Evolutionary conservation across 2,113 vertebrate genomes (phyloP).

Genomic region (Neopipo cinnamomea): DNA sequence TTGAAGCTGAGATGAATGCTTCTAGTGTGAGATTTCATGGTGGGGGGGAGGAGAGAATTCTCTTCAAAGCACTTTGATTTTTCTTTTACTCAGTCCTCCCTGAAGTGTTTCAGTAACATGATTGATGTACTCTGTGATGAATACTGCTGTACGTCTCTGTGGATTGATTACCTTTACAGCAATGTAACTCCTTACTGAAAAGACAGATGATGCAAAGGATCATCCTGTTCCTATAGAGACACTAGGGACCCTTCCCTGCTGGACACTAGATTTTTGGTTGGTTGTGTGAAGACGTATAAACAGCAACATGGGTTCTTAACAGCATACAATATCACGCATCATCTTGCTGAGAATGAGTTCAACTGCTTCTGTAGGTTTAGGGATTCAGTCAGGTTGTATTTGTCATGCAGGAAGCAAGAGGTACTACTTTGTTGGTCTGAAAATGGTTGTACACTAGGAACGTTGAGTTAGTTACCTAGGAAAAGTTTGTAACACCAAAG

Average conservation of each 20-base stretch:
- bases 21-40: slow-evolving; percentile 21
- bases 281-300: background rate
- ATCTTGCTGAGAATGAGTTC: background rate
- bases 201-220: background rate
- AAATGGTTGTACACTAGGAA: background rate
- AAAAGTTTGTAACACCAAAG: background rate
- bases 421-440: background rate
- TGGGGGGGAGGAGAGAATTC: background rate
- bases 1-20: background rate
- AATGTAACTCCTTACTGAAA: background rate
- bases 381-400: background rate
- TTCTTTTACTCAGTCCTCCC: background rate
- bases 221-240: background rate
- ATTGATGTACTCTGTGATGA: background rate
- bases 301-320: background rate
- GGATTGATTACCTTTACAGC: background rate
- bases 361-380: background rate
- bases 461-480: background rate
- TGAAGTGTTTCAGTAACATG: background rate
- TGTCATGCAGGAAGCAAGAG: background rate
- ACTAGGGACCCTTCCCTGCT: background rate
- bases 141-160: background rate
- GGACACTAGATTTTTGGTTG: background rate
- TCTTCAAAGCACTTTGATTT: slow-evolving; percentile 35
- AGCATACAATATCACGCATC: background rate